These are phyloP conservation scores for Carpatolechia fugitivella DNA, from an alignment of 2,888 invertebrate species.

Conservation along the genomic window DNA sequence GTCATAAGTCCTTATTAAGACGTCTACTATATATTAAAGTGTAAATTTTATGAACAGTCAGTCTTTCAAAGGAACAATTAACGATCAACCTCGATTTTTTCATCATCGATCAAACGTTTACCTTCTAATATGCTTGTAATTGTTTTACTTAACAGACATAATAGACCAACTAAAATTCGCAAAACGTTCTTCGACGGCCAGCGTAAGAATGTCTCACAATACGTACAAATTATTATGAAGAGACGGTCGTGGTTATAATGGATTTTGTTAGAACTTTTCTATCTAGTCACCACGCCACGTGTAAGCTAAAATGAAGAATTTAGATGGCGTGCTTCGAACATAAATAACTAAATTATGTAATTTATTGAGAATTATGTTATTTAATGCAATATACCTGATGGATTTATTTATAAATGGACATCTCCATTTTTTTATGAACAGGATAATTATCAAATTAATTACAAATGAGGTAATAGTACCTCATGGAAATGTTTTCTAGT, in stretches of 20 bases:
- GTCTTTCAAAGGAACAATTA: conserved; percentile 3
- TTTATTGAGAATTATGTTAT: no score
- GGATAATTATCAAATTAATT: no score
- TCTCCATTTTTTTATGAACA: no score
- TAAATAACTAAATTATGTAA: no score
- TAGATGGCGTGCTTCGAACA: no score
- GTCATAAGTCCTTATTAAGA: neutral
- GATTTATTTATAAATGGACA: no score
- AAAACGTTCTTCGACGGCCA: neutral
- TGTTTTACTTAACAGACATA: neutral
- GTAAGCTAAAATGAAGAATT: no score
- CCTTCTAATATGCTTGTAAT: neutral
- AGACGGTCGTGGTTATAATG: neutral
- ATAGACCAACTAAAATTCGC: neutral
- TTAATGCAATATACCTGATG: no score
- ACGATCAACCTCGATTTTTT: conserved; percentile 1
- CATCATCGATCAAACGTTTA: neutral
- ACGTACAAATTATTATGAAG: neutral
- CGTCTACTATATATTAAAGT: neutral
- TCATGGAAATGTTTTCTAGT: no score
- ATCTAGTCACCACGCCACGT: no score
- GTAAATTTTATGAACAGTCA: neutral
- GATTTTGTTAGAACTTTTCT: no score
- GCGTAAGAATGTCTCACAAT: neutral
- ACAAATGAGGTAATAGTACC: no score